Percentiles rank a stretch among this genome's conserved stretches.
These are phyloP conservation scores for Menidia menidia DNA, from an alignment of 2,797 vertebrate species.

Conservation along the genomic window DNA sequence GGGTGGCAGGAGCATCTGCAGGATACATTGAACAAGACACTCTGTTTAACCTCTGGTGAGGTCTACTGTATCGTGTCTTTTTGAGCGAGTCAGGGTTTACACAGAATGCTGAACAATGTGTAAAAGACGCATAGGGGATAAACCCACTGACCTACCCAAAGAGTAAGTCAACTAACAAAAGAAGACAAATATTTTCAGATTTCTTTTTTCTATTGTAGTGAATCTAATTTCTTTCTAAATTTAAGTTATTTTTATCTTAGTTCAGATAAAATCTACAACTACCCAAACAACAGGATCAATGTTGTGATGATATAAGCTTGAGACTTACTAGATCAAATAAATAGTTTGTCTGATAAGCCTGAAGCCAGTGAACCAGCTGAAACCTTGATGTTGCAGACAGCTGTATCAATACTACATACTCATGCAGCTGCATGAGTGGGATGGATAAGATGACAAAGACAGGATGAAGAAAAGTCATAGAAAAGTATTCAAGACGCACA, in stretches of 20 bases:
- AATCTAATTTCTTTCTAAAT: too few species aligned
- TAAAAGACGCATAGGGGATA: background rate
- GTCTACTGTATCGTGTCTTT: too few species aligned
- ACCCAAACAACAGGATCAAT: too few species aligned
- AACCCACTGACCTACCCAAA: background rate
- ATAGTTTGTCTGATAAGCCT: slow-evolving; percentile 28
- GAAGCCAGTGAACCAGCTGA: slow-evolving; percentile 42
- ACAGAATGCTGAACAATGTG: background rate
- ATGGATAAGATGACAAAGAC: slow-evolving; percentile 1
- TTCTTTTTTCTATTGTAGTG: too few species aligned
- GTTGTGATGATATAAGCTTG: slow-evolving; percentile 3
- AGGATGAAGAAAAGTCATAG: background rate
- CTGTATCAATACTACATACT: slow-evolving; percentile 11
- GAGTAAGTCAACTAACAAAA: background rate
- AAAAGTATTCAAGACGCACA: slow-evolving; percentile 29
- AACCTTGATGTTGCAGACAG: slow-evolving; percentile 28
- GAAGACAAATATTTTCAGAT: background rate
- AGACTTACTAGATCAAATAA: slow-evolving; percentile 35
- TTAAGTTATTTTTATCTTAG: too few species aligned
- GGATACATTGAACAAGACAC: too few species aligned
- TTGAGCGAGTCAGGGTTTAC: too few species aligned
- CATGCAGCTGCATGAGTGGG: slow-evolving; percentile 27
- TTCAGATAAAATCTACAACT: too few species aligned
- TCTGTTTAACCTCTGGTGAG: too few species aligned
- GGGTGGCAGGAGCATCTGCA: too few species aligned